These are phyloP conservation scores for Nibea coibor DNA, from an alignment of 2,113 vertebrate species.

Conservation along the genomic window DNA sequence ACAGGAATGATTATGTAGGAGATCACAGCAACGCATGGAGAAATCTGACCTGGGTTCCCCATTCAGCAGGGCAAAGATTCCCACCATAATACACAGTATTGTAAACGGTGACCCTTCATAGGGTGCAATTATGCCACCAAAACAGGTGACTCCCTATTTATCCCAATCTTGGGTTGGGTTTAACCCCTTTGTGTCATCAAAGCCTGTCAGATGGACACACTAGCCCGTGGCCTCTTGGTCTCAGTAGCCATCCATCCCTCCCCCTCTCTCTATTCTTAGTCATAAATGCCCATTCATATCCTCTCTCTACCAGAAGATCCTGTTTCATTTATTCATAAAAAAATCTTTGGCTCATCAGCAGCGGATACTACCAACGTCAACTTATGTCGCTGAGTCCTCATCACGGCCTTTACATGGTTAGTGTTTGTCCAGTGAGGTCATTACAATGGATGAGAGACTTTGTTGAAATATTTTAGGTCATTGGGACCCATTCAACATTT, in stretches of 20 bases:
- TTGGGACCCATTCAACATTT: conserved; percentile 19
- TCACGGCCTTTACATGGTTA: neutral
- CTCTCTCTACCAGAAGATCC: conserved; percentile 63
- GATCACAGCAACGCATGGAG: conserved; percentile 86
- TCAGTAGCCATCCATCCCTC: conserved; percentile 42
- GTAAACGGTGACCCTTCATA: conserved; percentile 83
- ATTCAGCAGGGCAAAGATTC: conserved; percentile 85
- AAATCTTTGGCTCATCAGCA: conserved; percentile 45
- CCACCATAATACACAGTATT: conserved; percentile 89
- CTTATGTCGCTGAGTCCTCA: conserved; percentile 13
- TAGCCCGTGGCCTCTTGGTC: conserved; percentile 69
- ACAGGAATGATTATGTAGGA: conserved; percentile 90
- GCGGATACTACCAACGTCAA: conserved; percentile 7
- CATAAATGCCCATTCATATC: conserved; percentile 81
- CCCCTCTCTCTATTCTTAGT: conserved; percentile 71
- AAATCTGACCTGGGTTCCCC: conserved; percentile 86
- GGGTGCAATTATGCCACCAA: conserved; percentile 83
- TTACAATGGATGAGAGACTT: neutral
- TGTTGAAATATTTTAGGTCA: conserved; percentile 29
- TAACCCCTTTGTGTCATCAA: conserved; percentile 85
- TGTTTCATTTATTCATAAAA: conserved; percentile 76
- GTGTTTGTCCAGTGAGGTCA: neutral
- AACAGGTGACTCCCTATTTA: conserved; percentile 84
- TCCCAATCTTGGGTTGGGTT: conserved; percentile 78
- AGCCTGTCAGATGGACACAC: conserved; percentile 76